These are phyloP conservation scores for Pseudolaguvia tuberculata DNA, from an alignment of 2,113 vertebrate species.

Conservation along the genomic window DNA sequence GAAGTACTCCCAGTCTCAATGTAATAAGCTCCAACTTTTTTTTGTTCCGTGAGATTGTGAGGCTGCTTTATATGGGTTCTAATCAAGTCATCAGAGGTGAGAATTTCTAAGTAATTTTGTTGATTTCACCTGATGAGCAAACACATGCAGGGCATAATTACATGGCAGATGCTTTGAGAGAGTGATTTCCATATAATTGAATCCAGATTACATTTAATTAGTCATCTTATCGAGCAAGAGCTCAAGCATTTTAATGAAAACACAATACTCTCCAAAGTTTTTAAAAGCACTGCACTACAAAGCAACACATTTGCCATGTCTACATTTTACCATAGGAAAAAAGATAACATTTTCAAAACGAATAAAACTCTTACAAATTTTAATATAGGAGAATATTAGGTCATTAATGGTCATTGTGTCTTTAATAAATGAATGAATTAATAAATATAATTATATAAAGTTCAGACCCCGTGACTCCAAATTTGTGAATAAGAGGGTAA, in stretches of 20 bases:
- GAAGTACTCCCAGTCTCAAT: background rate
- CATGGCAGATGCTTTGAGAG: constrained; percentile 51
- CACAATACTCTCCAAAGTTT: constrained; percentile 15
- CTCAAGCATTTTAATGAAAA: constrained; percentile 42
- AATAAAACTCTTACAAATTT: too few relatives aligned
- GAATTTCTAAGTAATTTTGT: constrained; percentile 42
- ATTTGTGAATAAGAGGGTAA: too few relatives aligned
- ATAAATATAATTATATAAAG: too few relatives aligned
- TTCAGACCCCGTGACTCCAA: too few relatives aligned
- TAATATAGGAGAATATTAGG: too few relatives aligned
- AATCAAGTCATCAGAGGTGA: constrained; percentile 36
- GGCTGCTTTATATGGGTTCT: constrained; percentile 34
- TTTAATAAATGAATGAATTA: too few relatives aligned
- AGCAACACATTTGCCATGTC: background rate
- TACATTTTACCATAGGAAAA: background rate
- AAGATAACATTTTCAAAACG: background rate
- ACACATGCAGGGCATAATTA: constrained; percentile 48
- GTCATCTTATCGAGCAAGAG: constrained; percentile 49
- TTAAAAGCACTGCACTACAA: background rate
- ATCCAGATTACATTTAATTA: constrained; percentile 63
- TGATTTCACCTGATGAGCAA: constrained; percentile 51
- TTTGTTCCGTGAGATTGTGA: constrained; percentile 16
- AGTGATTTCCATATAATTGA: constrained; percentile 61
- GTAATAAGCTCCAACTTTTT: constrained; percentile 14
- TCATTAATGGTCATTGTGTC: too few relatives aligned